Conservation (phyloP, 2,888 invertebrate genomes). For the Rotaria macrura region DNA sequence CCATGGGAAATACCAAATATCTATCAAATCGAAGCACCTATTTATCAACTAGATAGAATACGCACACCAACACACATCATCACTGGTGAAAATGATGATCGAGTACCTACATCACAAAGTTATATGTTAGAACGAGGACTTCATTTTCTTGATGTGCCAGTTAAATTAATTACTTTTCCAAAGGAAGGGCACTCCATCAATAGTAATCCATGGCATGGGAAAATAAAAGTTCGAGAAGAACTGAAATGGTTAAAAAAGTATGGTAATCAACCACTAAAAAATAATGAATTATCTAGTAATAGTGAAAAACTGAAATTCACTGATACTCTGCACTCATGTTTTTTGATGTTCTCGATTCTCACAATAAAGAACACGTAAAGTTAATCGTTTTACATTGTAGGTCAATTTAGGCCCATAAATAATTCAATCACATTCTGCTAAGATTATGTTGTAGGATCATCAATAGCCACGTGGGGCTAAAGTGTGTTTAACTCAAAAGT, state of each 20-base stretch:
- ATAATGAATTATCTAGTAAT: neutral
- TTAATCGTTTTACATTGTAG: too few species aligned
- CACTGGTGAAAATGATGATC: neutral
- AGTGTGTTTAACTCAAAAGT: too few species aligned
- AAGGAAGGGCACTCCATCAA: neutral
- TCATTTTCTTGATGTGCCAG: neutral
- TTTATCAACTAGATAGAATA: neutral
- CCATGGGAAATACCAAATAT: neutral
- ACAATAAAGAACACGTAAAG: too few species aligned
- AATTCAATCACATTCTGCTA: too few species aligned
- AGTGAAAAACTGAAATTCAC: neutral
- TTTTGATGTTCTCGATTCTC: neutral
- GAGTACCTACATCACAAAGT: neutral
- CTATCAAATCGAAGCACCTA: neutral
- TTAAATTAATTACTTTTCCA: constrained; percentile 9
- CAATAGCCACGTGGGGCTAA: too few species aligned
- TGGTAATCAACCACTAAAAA: neutral
- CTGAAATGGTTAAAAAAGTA: neutral
- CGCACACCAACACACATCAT: neutral
- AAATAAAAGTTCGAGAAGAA: neutral
- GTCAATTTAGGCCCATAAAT: too few species aligned
- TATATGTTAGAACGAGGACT: constrained; percentile 9
- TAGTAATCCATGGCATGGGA: neutral
- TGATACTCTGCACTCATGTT: neutral
- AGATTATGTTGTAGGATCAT: too few species aligned